Evolutionary conservation across 1,140 invertebrate species (phyloP), one percentile per base, ranked within the genome.

Genomic region (Scaptodrosophila lebanonensis): DNA sequence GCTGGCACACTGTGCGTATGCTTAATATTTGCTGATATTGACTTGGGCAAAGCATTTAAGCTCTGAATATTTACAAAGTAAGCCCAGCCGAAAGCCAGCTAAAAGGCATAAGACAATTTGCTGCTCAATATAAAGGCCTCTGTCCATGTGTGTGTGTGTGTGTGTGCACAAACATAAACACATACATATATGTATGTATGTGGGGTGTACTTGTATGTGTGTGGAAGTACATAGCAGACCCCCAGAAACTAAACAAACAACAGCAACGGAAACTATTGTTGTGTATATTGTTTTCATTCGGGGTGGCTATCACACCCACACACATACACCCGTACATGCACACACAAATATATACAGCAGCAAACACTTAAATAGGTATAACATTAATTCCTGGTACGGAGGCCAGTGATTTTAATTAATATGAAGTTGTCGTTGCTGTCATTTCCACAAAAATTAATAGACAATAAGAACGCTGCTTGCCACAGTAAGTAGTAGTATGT

Each of bases 41-140:
- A 42, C 57, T 66, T 30, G 39, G 27, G 22, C 73, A 73, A 53
- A 68, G 66, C 73, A 79, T 79, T 69, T 79, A 79, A 82, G 73
- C 64, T 57, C 43, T 36, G 69, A 82, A 82, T 82, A 79, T 82
- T 82, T 79, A 69, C 69, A 38, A 49, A 43, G 68, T 68, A 66
- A 56, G 51, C 71, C 16, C 13, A 32, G 44, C 64, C 29, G 43
- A 33, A 29, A 40, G 43, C 54, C 52, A n/a, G 22, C 71, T 35
- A 56, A 67, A 70, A 70, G 73, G 65, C 62, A 70, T 67, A 82
- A 82, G 75, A 82, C 75, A 79, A 79, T 82, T 79, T 82, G 59
- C 61, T 56, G 67, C 59, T 38, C 56, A 52, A 57, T 42, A 20
- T 15, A n/a, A n/a, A n/a, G n/a, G n/a, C 13, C 8, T 29, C 15